Evolutionary conservation across 2,888 invertebrate species (phyloP), one percentile per base, ranked within the genome.

Genomic region (Trachelus troglodyta): DNA sequence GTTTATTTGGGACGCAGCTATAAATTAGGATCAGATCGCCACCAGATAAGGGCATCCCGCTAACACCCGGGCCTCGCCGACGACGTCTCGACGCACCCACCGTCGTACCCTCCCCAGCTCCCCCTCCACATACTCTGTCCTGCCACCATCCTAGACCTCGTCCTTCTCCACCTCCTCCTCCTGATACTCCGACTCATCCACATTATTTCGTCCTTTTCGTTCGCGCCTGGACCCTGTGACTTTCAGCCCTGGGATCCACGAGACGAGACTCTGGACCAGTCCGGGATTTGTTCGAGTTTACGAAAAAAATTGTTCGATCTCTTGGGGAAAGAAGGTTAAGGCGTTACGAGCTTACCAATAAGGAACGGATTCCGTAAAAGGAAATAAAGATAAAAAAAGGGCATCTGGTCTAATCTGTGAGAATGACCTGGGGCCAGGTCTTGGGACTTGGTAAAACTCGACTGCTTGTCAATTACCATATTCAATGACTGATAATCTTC

Each of bases 21-120:
- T 91, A 91, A 91, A 91, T 91, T 91, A 91, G 91, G 90, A 91
- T 91, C 91, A 91, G 91, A 91, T 91, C 90, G 89, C 91, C 90
- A 88, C 86, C 87, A 89, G 91, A 91, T 91, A 91, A 91, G 91
- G 86, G 85, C 89, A 90, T 89, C 89, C 90, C 87, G 88, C 89
- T 90, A 90, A 91, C 91, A 91, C 91, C 91, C 91, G 90, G 89
- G 85, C 85, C 85, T 87, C 89, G 86, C 88, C 87, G 88, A 89
- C 87, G 87, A 89, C 84, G 85, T 85, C 83, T 86, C 83, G 82
- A 85, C 83, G 83, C 74, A 35, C 74, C 74, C 74, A 35, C 34
- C 74, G 74, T 74, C 74, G 34, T n/a, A 31, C 9, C 71, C 71
- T 31, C 71, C 71, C 71, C 2, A 31, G 4, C 1, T 71, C 76